A percentile compares a stretch with the other conserved stretches of the same genome.
Evolutionary conservation across 2,888 invertebrate genomes (phyloP).

Genomic region (Hydropsyche betteni): DNA sequence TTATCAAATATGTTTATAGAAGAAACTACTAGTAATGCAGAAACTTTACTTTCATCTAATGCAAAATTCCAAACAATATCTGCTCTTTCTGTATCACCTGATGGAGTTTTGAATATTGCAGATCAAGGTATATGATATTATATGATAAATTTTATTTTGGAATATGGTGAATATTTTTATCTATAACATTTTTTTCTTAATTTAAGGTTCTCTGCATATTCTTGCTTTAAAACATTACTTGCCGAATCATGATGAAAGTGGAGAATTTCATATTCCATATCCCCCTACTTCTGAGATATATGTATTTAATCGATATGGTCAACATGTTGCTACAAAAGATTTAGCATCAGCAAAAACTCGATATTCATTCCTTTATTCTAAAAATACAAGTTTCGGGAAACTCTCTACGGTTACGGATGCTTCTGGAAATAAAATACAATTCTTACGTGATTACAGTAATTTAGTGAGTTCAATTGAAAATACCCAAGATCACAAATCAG

Average conservation of each 20-base stretch:
- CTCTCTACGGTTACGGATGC: conserved; percentile 93
- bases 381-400: conserved; percentile 95
- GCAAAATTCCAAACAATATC: conserved; percentile 89
- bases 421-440: conserved; percentile 91
- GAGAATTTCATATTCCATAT: conserved; percentile 92
- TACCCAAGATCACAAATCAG: conserved; percentile 91
- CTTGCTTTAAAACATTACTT: conserved; percentile 86
- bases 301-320: conserved; percentile 93
- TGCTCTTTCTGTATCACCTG: conserved; percentile 92
- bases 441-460: conserved; percentile 90
- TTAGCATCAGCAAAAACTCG: conserved; percentile 93
- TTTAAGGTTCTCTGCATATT: conserved; percentile 79
- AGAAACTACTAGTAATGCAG: conserved; percentile 80
- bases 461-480: conserved; percentile 94
- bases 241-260: conserved; percentile 86
- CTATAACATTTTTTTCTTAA: conserved; percentile 39
- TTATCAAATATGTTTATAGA: conserved; percentile 68
- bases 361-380: conserved; percentile 96
- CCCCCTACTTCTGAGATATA: conserved; percentile 94
- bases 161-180: neutral
- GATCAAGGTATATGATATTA: conserved; percentile 78
- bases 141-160: neutral
- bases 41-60: conserved; percentile 87
- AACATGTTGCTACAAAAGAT: conserved; percentile 94
- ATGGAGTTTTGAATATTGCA: conserved; percentile 94